Percentiles rank a stretch among this genome's conserved stretches.
Evolutionary conservation across 2,113 vertebrate genomes (phyloP).

Genomic region (Gallinago media): DNA sequence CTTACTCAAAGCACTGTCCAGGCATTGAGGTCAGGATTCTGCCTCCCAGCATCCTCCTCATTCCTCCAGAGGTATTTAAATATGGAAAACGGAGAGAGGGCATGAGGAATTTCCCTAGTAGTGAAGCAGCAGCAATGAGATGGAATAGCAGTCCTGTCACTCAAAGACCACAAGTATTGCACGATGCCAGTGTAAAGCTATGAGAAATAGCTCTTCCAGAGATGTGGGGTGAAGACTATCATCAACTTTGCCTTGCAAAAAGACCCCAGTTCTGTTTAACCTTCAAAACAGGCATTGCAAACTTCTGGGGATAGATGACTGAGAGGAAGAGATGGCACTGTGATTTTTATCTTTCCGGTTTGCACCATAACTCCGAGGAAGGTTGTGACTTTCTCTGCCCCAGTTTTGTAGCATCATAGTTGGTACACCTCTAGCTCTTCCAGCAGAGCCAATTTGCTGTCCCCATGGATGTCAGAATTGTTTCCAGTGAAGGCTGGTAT

Average conservation of each 20-base stretch:
- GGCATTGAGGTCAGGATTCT: not conserved
- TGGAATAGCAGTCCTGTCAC: not conserved
- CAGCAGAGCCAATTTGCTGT: not conserved
- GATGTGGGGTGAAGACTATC: not conserved
- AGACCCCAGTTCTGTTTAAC: not conserved
- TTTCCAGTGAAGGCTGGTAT: not conserved
- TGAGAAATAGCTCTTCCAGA: not conserved
- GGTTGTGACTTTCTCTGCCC: not conserved
- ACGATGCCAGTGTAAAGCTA: not conserved
- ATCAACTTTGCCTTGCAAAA: not conserved
- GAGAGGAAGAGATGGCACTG: not conserved
- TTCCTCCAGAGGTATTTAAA: not conserved
- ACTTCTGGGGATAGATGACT: not conserved
- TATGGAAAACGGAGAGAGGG: not conserved
- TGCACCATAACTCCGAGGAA: not conserved
- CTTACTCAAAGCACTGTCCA: not conserved
- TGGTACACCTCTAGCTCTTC: not conserved
- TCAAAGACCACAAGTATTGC: not conserved
- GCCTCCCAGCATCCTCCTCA: not conserved
- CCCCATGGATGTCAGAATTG: not conserved
- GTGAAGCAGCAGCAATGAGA: not conserved
- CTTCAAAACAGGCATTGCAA: not conserved
- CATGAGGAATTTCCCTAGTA: not conserved
- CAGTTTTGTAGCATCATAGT: not conserved
- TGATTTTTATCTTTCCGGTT: not conserved